Evolutionary conservation across 2,797 vertebrate genomes (phyloP), one percentile per base, ranked within the genome.

Genomic region (Parauchenoglanis ngamensis): DNA sequence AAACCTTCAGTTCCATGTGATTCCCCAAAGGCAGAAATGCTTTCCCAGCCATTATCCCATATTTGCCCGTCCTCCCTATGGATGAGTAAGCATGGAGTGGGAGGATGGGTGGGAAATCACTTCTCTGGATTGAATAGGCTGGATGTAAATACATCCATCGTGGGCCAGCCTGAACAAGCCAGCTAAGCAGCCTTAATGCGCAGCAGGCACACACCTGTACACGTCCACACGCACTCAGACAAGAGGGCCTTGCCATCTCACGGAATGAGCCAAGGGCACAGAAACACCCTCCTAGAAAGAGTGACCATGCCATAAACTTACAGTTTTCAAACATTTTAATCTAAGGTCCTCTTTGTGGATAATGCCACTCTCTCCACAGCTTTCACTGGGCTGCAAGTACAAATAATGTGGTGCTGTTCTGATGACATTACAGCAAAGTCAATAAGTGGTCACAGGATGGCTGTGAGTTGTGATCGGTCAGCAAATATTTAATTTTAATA

Each of bases 91-190:
- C 86, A 68, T 84, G 87, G 65, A 90, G 87, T 76, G 86, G 68
- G 85, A 92, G 93, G 88, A 92, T 92, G 93, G 94, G 94, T 95
- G 95, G 93, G 94, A 95, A 94, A 89, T 91, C 88, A 46, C 82
- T 75, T 52, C 89, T 89, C 72, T 67, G 88, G 87, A 91, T 90
- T 94, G 85, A 90, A 94, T 94, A 93, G 89, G 90, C 81, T 94
- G 90, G 91, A 95, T 95, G 94, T 95, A 96, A 96, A 96, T 95
- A 95, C 87, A 92, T 93, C 78, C 78, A 92, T 85, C 73, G 90
- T 0, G 86, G 94, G 94, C 96, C 88, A 94, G 96, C 95, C 91
- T 89, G 19, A 75, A 96, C 96, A 96, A 72, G 96, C 93, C 86
- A 83, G 90, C 88, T 87, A 89, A 92, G 90, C 92, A 85, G 89